Base-by-base conservation (phyloP, 2,797 vertebrate species). In the Poecilia gillii region DNA sequence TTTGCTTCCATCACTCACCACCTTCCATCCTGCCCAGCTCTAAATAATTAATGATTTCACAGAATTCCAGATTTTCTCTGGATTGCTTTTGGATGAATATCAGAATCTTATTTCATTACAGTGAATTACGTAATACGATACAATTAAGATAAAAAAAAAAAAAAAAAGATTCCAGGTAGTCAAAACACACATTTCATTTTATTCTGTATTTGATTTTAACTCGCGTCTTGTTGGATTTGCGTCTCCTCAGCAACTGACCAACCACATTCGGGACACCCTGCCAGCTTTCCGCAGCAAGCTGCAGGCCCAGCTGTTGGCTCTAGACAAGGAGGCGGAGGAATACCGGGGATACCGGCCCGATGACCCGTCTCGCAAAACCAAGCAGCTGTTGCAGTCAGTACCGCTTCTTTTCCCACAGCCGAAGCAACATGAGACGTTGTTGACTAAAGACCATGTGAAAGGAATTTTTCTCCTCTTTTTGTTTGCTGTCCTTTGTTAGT, bases 241-340 rank as follows among this genome's bases (percentile, higher is more conserved):
- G 78, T 94, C 75, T 91, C 83, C 80, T 81, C 89, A 97, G 97
- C 97, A 98, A 98, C 96, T 98, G 87, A 98, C 97, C 92, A 98
- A 99, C 94, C 98, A 99, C 90, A 99, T 99, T 93, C 97, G 97
- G 83, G 97, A 99, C 87, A 99, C 97, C 0, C 92, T 98, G 88
- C 97, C 98, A 80, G 96, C 95, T 72, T 98, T 98, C 92, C 96
- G 98, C 92, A 98, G 96, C 91, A 99, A 99, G 90, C 96, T 99
- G 18, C 98, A 99, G 94, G 95, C 97, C 76, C 97, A 99, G 90
- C 93, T 98, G 92, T 95, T 98, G 84, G 95, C 97, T 79, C 95
- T 99, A 91, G 98, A 99, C 91, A 97, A 98, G 76, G 98, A 99
- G 92, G 97, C 98, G 0, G 98, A 99, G 81, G 96, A 96, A 87